Percentiles rank a stretch among this genome's conserved stretches.
Conservation (phyloP, 2,797 vertebrate genomes). For the Mallotus villosus region DNA sequence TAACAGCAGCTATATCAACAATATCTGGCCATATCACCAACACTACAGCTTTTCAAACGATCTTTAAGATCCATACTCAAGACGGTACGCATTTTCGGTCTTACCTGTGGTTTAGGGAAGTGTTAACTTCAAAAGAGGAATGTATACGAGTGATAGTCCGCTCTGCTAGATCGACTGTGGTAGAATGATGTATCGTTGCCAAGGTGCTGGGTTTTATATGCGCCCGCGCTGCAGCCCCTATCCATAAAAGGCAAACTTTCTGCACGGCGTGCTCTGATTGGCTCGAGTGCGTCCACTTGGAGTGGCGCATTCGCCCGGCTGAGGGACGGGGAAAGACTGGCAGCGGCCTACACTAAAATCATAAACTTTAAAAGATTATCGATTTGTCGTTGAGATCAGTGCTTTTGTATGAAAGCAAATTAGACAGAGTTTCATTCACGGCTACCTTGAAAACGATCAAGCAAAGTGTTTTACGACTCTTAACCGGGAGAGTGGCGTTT, state of each 20-base stretch:
- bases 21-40: neutral
- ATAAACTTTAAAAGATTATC: too few relatives aligned
- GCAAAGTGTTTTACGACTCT: too few relatives aligned
- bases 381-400: too few relatives aligned
- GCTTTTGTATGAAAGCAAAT: too few relatives aligned
- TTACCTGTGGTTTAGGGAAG: conserved; percentile 66
- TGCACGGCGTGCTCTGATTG: conserved; percentile 81
- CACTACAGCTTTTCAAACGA: neutral
- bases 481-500: too few relatives aligned
- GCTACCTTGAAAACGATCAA: too few relatives aligned
- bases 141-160: neutral
- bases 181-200: conserved; percentile 49
- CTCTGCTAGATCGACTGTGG: conserved; percentile 38
- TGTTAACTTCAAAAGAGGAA: conserved; percentile 29
- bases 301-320: conserved; percentile 69
- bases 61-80: neutral
- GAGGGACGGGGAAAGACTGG: too few relatives aligned
- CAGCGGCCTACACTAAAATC: too few relatives aligned
- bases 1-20: too few relatives aligned
- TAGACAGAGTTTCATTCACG: too few relatives aligned
- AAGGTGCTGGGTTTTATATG: conserved; percentile 75
- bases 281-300: conserved; percentile 70
- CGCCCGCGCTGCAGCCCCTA: conserved; percentile 72
- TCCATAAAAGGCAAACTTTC: conserved; percentile 98
- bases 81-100: conserved; percentile 14